Conservation (phyloP, 1,140 invertebrate species). For the Pararge aegeria region DNA sequence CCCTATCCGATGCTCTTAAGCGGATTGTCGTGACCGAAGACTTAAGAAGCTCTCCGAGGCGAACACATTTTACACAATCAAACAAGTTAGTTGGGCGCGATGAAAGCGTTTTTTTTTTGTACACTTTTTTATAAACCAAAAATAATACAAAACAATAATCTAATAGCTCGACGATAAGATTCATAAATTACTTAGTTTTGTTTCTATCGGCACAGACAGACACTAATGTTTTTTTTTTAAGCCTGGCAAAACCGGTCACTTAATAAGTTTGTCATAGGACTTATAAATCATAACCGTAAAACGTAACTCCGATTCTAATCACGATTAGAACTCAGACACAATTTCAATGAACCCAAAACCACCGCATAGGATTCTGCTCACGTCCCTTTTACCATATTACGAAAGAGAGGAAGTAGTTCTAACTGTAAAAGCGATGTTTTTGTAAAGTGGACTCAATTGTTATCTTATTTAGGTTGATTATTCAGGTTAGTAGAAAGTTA, state of each 20-base stretch:
- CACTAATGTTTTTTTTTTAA: no score
- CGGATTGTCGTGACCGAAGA: no score
- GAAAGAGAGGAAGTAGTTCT: constrained; percentile 34
- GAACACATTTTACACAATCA: no score
- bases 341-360: constrained; percentile 27
- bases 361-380: constrained; percentile 18
- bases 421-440: constrained; percentile 39
- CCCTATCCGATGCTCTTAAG: no score
- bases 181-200: no score
- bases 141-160: no score
- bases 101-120: no score
- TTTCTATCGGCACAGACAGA: no score
- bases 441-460: constrained; percentile 34
- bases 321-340: constrained; percentile 25
- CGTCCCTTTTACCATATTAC: constrained; percentile 28
- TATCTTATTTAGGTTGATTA: constrained; percentile 27
- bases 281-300: constrained; percentile 8
- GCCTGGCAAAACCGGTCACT: not conserved
- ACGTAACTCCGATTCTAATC: constrained; percentile 22
- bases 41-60: no score
- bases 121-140: no score
- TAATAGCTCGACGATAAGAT: no score
- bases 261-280: not conserved
- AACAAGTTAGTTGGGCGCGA: no score
- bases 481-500: constrained; percentile 31